These are phyloP conservation scores for Gymnocheta viridis DNA, from an alignment of 2,888 invertebrate genomes.

Conservation along the genomic window DNA sequence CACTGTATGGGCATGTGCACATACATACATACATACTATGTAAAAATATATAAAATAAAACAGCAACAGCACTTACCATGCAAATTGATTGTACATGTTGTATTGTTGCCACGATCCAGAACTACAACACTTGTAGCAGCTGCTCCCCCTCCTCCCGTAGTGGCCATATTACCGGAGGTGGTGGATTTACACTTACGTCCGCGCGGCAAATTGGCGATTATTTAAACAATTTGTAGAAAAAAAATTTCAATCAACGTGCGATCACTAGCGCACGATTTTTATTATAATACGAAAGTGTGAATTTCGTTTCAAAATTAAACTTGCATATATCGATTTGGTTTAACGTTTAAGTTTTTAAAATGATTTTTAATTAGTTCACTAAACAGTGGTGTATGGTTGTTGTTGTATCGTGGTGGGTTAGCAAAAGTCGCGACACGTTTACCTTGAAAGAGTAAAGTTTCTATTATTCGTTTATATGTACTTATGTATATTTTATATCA, in stretches of 20 bases:
- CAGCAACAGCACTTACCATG: constrained; percentile 88
- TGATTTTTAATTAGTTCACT: constrained; percentile 16
- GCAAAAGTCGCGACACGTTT: constrained; percentile 63
- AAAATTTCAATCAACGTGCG: constrained; percentile 55
- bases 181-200: constrained; percentile 69
- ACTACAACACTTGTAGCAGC: constrained; percentile 97
- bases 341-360: constrained; percentile 38
- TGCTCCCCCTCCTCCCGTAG: constrained; percentile 73
- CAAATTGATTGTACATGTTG: constrained; percentile 97
- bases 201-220: constrained; percentile 69
- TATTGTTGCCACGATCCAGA: constrained; percentile 95
- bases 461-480: constrained; percentile 10
- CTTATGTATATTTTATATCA: not conserved
- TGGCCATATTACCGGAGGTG: constrained; percentile 68
- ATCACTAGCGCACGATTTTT: constrained; percentile 53
- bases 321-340: not conserved
- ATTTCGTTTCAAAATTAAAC: constrained; percentile 29
- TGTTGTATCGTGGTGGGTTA: constrained; percentile 52
- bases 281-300: constrained; percentile 3
- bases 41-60: not conserved
- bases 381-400: constrained; percentile 22
- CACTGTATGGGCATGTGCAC: too few relatives aligned
- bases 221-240: constrained; percentile 52
- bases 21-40: not conserved
- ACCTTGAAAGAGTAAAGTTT: constrained; percentile 65